These are phyloP conservation scores for Lathronympha strigana DNA, from an alignment of 2,888 invertebrate genomes.

Conservation along the genomic window DNA sequence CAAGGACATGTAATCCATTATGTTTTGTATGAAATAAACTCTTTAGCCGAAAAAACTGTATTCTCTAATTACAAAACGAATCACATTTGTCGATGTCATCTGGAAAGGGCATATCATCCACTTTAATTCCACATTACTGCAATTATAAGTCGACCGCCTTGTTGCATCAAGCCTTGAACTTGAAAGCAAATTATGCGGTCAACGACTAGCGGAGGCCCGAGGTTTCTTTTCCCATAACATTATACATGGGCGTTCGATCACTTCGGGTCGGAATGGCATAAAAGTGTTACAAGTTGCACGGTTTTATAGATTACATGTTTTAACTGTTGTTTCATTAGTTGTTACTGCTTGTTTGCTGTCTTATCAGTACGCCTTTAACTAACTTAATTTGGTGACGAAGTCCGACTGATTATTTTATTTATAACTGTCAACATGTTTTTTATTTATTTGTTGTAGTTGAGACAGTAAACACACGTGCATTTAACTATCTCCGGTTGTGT, in stretches of 20 bases:
- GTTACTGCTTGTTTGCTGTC: constrained; percentile 1
- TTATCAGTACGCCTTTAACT: not conserved
- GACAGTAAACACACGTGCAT: no score
- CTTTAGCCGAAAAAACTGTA: no score
- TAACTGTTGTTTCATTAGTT: not conserved
- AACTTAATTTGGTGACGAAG: not conserved
- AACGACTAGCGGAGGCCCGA: constrained; percentile 15
- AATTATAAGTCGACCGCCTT: not conserved
- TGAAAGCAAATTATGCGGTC: constrained; percentile 36
- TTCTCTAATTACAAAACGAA: no score
- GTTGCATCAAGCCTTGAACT: constrained; percentile 34
- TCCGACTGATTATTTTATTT: not conserved
- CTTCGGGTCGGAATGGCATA: constrained; percentile 8
- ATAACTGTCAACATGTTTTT: not conserved
- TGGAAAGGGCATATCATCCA: no score
- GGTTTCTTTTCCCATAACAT: constrained; percentile 32
- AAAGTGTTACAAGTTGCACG: constrained; percentile 1
- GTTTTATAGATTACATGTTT: not conserved
- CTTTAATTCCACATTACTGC: no score
- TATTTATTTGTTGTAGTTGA: no score
- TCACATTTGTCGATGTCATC: no score
- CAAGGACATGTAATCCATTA: no score
- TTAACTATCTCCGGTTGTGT: no score
- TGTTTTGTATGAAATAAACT: no score
- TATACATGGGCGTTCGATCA: constrained; percentile 19